Conservation (phyloP, 2,888 invertebrate genomes). For the Suillia variegata region DNA sequence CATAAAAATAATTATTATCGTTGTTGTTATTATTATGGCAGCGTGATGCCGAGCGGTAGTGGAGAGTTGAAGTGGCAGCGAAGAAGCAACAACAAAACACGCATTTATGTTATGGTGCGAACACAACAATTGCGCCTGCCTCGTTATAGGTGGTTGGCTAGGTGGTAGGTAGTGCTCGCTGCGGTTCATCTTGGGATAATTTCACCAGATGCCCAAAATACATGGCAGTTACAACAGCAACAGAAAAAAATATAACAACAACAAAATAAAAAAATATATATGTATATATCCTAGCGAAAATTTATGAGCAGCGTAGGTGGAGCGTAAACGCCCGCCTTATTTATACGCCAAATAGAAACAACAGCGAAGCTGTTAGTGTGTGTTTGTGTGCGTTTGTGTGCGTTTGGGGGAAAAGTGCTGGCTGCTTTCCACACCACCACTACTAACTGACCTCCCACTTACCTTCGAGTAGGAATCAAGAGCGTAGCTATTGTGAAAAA, state of each 20-base stretch:
- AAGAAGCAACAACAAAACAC: not conserved
- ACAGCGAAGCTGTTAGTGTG: slow-evolving; percentile 26
- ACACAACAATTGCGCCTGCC: slow-evolving; percentile 12
- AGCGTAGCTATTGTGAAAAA: too few relatives aligned
- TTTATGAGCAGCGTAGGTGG: slow-evolving; percentile 47
- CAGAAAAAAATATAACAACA: slow-evolving; percentile 8
- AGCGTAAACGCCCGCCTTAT: slow-evolving; percentile 44
- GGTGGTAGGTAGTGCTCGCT: too few relatives aligned
- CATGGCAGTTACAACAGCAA: not conserved
- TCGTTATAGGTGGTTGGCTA: not conserved
- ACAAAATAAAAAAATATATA: too few relatives aligned
- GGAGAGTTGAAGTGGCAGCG: slow-evolving; percentile 29
- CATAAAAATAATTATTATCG: slow-evolving; percentile 56
- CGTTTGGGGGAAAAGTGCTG: slow-evolving; percentile 22
- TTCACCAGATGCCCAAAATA: not conserved
- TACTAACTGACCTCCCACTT: slow-evolving; percentile 33
- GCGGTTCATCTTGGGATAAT: not conserved
- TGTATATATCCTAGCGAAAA: slow-evolving; percentile 38
- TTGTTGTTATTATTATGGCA: slow-evolving; percentile 44
- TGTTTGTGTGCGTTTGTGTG: slow-evolving; percentile 4
- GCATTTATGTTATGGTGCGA: slow-evolving; percentile 23
- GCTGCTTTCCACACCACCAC: slow-evolving; percentile 38
- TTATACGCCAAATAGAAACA: slow-evolving; percentile 34
- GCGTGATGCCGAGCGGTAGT: too few relatives aligned
- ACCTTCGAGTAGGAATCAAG: too few relatives aligned